Evolutionary conservation across 2,888 invertebrate species (phyloP).

Genomic region (Cheilosia variabilis): DNA sequence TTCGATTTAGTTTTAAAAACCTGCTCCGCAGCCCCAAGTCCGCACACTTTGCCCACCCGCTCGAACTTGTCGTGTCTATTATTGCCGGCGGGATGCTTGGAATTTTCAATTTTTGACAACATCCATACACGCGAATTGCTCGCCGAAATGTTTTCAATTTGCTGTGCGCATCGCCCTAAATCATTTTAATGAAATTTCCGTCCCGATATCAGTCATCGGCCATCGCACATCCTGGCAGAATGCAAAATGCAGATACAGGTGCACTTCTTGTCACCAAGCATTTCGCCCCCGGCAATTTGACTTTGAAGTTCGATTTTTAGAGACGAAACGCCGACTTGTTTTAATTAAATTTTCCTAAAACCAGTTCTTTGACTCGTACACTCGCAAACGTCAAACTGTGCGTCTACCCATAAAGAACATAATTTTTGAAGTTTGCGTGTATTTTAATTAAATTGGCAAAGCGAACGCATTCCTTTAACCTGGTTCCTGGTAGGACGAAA

Average conservation of each 20-base stretch:
- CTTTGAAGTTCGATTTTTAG: slow-evolving; percentile 38
- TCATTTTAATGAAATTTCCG: slow-evolving; percentile 70
- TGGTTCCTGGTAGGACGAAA: background rate
- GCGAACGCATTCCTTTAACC: slow-evolving; percentile 63
- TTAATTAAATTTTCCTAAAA: slow-evolving; percentile 63
- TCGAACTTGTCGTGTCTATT: background rate
- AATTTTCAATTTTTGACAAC: slow-evolving; percentile 34
- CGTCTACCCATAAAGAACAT: slow-evolving; percentile 46
- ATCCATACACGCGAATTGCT: slow-evolving; percentile 3
- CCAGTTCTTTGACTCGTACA: slow-evolving; percentile 4
- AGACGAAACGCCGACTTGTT: slow-evolving; percentile 33
- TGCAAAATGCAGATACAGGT: slow-evolving; percentile 23
- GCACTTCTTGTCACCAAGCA: background rate
- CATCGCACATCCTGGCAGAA: slow-evolving; percentile 6
- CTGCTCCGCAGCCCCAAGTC: slow-evolving; percentile 2
- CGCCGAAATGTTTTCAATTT: slow-evolving; percentile 37
- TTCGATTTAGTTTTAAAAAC: too few relatives aligned
- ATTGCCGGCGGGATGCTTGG: background rate
- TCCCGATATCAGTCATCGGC: background rate
- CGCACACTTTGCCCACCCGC: slow-evolving; percentile 15
- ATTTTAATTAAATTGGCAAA: slow-evolving; percentile 68
- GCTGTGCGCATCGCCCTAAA: slow-evolving; percentile 27
- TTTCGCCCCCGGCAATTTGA: background rate
- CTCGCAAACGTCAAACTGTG: slow-evolving; percentile 37
- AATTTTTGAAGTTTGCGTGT: slow-evolving; percentile 63